Base-by-base conservation (phyloP, 1,140 invertebrate species). In the Pissodes strobi region DNA sequence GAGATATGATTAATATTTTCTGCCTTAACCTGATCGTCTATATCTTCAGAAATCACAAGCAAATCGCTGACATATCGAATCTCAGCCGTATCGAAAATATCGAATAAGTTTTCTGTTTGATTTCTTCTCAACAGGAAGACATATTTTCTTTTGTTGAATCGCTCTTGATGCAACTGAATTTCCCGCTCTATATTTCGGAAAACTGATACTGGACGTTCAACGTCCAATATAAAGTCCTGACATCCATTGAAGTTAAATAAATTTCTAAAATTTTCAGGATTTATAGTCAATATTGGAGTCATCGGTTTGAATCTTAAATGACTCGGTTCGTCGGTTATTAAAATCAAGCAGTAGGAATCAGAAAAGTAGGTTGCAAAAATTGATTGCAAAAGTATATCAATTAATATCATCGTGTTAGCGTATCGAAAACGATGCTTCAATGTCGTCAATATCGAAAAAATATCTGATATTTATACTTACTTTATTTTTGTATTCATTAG, bases 71-170 rank as follows among this genome's bases (percentile, higher is more conserved):
- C 60, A 45, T 67, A 73, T 15, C 58, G 2, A 10, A 73, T 43
- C 48, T 68, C 65, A 1, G 15, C 18, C 6, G 46, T 34, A 15
- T 64, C 12, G 61, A 71, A 72, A 27, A 70, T 69, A 12, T 69
- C 12, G 1, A 22, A 62, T 18, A 61, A 17, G 45, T 66, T 52
- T 43, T 66, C 38, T 23, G 13, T 13, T 30, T 19, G 8, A 13
- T 53, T 23, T 10, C 64, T 25, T 45, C 13, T 30, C 8, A 59
- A 41, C 9, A 68, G 2, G 37, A 74, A 67, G 9, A 74, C 23
- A 41, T 69, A 74, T 30, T 56, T 69, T 59, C 73, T 58, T n/a
- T 52, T 2, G 39, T 73, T 74, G 30, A 70, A 74, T 46, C 73
- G 39, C 15, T 73, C 68, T n/a, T 23, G 60, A 45, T 45, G 57